Percentiles rank a stretch among this genome's conserved stretches.
Conservation (phyloP, 2,113 vertebrate species). For the human (Homo sapiens) region DNA sequence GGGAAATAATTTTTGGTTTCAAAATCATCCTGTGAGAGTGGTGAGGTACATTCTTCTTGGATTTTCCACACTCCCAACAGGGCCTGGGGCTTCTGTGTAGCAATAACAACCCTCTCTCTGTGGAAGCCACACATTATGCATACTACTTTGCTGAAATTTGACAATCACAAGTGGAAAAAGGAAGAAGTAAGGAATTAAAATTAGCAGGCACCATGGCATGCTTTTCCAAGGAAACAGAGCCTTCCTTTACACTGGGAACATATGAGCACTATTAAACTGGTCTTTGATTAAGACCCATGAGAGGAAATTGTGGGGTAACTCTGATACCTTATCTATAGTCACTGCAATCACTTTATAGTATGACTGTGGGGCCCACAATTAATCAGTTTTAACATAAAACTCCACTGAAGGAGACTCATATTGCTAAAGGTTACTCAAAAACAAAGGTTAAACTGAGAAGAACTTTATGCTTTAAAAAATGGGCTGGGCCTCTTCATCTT, state of each 20-base stretch:
- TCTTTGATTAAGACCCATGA: background rate
- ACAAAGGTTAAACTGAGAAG: background rate
- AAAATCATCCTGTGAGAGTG: background rate
- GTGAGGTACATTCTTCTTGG: background rate
- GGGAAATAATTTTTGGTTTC: conserved; percentile 38
- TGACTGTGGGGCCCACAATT: background rate
- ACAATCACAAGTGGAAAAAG: background rate
- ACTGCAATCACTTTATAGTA: background rate
- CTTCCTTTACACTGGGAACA: background rate
- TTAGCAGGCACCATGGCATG: background rate
- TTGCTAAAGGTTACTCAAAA: background rate
- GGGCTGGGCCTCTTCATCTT: background rate
- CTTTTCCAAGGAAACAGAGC: background rate
- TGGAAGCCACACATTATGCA: background rate
- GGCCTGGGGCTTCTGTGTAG: background rate
- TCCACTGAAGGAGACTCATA: background rate
- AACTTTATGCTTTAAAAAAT: background rate
- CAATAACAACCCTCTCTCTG: background rate
- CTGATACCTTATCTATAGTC: background rate
- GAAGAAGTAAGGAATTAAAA: background rate
- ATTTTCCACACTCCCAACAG: background rate
- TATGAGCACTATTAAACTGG: background rate
- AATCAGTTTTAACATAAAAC: background rate
- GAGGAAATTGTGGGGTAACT: background rate
- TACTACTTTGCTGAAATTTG: background rate